Conservation (phyloP, 2,797 vertebrate genomes). For the Myioborus melanocephalus region DNA sequence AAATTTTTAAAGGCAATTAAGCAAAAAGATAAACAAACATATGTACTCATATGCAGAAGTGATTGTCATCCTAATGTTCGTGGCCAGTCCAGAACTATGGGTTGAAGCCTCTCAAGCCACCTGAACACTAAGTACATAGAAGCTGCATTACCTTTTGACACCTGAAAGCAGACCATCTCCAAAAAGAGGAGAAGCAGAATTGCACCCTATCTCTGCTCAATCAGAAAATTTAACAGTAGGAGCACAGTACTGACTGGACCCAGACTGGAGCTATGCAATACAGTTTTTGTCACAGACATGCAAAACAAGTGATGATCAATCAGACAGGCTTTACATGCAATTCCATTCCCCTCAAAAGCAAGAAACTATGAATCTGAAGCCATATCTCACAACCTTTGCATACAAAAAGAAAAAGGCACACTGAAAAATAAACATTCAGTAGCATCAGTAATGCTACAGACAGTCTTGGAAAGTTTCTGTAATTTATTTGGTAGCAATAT, state of each 20-base stretch:
- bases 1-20: not conserved
- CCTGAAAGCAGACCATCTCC: not conserved
- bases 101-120: not conserved
- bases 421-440: not conserved
- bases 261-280: not conserved
- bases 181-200: not conserved
- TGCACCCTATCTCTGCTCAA: not conserved
- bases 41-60: not conserved
- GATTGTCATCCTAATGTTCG: not conserved
- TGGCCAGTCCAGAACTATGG: not conserved
- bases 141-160: not conserved
- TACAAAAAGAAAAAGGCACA: not conserved
- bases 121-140: not conserved
- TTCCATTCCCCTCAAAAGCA: not conserved
- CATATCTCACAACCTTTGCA: not conserved
- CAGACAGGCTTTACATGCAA: not conserved
- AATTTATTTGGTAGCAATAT: not conserved
- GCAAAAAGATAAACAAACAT: not conserved
- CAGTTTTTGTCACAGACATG: not conserved
- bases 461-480: not conserved
- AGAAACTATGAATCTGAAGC: not conserved
- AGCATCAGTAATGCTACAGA: not conserved
- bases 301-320: not conserved
- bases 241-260: not conserved
- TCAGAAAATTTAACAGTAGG: not conserved